These are phyloP conservation scores for Oryzias celebensis DNA, from an alignment of 2,113 vertebrate species.

Conservation along the genomic window DNA sequence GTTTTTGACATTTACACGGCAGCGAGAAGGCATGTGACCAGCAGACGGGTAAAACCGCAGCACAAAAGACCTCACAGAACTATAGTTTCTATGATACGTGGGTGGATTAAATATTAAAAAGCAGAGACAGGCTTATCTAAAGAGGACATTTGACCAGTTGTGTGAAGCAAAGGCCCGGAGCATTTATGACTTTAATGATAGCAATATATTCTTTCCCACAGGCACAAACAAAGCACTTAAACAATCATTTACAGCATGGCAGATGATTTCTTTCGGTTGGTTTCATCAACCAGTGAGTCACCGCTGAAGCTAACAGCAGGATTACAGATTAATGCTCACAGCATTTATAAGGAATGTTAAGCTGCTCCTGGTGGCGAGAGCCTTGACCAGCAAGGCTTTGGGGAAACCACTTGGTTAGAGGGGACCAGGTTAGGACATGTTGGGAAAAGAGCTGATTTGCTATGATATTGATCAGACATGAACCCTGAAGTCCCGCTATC, in stretches of 20 bases:
- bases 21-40: constrained; percentile 4
- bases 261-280: too few species aligned
- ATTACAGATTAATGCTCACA: constrained; percentile 26
- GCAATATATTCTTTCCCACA: too few species aligned
- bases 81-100: constrained; percentile 31
- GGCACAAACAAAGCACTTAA: too few species aligned
- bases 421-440: neutral
- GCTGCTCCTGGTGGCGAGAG: constrained; percentile 6
- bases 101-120: constrained; percentile 33
- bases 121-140: too few species aligned
- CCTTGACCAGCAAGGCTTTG: constrained; percentile 64
- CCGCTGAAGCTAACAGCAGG: neutral
- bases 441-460: neutral
- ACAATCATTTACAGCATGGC: too few species aligned
- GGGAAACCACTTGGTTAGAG: neutral
- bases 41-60: constrained; percentile 27
- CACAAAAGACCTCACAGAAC: constrained; percentile 24
- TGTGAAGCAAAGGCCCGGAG: too few species aligned
- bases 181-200: too few species aligned
- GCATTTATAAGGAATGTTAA: constrained; percentile 24
- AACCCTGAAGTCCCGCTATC: constrained; percentile 16
- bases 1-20: constrained; percentile 19
- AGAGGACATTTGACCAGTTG: too few species aligned
- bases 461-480: too few species aligned
- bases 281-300: too few species aligned